Conservation (phyloP, 2,888 invertebrate species). For the Dysmachus trigonus region DNA sequence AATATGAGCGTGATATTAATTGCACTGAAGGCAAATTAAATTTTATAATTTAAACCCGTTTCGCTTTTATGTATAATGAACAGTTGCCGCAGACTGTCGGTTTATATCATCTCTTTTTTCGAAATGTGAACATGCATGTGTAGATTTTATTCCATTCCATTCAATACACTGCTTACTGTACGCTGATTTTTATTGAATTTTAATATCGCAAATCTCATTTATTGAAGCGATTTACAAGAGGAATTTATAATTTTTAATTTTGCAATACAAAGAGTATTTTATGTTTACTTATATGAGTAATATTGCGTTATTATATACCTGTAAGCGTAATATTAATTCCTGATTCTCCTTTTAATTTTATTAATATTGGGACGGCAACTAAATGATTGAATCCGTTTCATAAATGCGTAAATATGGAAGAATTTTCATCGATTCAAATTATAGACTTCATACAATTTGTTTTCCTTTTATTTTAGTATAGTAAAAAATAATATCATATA, state of each 20-base stretch:
- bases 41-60: conserved; percentile 10
- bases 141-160: neutral
- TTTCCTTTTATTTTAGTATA: no score
- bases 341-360: neutral
- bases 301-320: neutral
- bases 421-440: neutral
- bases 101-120: neutral
- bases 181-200: neutral
- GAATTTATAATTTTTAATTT: neutral
- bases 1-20: conserved; percentile 2
- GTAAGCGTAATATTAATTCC: neutral
- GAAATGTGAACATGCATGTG: neutral
- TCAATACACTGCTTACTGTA: neutral
- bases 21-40: conserved; percentile 1
- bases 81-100: neutral
- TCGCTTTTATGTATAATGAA: neutral
- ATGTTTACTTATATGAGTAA: neutral
- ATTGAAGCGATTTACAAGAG: neutral
- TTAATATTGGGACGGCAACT: neutral
- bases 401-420: neutral
- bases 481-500: neutral
- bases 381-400: neutral
- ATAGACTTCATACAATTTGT: neutral
- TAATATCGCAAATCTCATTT: neutral
- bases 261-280: neutral